phyloP scores from a whole-genome alignment of 2,888 invertebrate genomes.

The Limnephilus rhombicus region DNA sequence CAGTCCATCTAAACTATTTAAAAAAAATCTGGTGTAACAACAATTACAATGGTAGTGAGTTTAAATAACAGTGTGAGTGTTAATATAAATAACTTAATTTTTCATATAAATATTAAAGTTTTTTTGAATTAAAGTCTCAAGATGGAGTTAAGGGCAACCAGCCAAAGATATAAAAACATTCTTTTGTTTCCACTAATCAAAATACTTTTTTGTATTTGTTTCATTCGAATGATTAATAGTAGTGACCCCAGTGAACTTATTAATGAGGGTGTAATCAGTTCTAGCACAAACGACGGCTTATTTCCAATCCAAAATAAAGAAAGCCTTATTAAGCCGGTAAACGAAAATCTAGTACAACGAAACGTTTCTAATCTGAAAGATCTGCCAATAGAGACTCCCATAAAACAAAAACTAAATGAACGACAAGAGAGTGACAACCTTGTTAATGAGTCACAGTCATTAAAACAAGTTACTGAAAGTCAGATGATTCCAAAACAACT shows the following conservation, averaged over 20 bases:
- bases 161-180: background rate
- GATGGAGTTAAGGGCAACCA: slow-evolving; percentile 15
- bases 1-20: background rate
- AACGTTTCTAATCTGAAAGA: background rate
- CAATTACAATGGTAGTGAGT: background rate
- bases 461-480: background rate
- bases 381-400: background rate
- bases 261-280: background rate
- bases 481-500: background rate
- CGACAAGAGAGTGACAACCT: no score
- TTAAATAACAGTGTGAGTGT: background rate
- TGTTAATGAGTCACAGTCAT: background rate
- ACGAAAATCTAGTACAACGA: background rate
- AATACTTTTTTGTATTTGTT: background rate
- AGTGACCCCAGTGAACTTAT: slow-evolving; percentile 13
- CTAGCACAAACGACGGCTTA: background rate
- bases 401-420: background rate
- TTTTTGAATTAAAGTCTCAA: background rate
- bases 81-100: background rate
- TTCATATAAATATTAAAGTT: background rate
- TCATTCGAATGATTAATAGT: background rate
- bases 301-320: background rate
- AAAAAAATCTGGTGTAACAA: background rate
- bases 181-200: background rate
- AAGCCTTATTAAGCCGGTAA: background rate